Evolutionary conservation across 2,888 invertebrate genomes (phyloP).

Genomic region (Mythimna lalbum): DNA sequence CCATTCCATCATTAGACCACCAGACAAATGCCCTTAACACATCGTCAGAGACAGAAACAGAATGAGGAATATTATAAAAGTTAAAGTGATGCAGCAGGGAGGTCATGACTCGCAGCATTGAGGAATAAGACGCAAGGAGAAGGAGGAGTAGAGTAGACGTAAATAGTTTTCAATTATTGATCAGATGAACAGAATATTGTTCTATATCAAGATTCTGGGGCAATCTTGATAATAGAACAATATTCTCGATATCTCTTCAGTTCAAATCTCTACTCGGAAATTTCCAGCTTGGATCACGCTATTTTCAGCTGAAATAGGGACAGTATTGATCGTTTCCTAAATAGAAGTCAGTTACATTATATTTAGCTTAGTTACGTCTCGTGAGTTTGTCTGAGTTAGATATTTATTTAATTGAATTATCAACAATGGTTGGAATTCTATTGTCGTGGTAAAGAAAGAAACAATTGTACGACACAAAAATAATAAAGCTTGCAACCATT

Average conservation of each 20-base stretch:
- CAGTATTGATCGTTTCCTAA: conserved; percentile 44
- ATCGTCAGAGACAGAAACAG: too few relatives aligned
- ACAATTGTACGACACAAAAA: conserved; percentile 23
- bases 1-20: too few relatives aligned
- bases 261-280: conserved; percentile 27
- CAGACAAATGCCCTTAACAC: too few relatives aligned
- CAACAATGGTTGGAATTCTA: conserved; percentile 28
- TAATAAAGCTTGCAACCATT: conserved; percentile 14
- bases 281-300: conserved; percentile 9
- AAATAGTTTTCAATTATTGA: too few relatives aligned
- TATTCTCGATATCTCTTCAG: conserved; percentile 35
- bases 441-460: conserved; percentile 37
- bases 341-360: conserved; percentile 27
- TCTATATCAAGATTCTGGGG: conserved; percentile 36
- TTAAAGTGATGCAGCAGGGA: too few relatives aligned
- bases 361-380: conserved; percentile 5
- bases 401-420: conserved; percentile 26
- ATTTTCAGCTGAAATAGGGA: conserved; percentile 27
- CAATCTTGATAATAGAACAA: too few relatives aligned
- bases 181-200: too few relatives aligned
- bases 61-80: too few relatives aligned
- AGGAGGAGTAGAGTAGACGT: too few relatives aligned
- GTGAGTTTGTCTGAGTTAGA: neutral
- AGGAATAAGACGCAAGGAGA: too few relatives aligned
- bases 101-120: too few relatives aligned